Base-by-base conservation (phyloP, 2,888 invertebrate species). In the Dryadula phaetusa region DNA sequence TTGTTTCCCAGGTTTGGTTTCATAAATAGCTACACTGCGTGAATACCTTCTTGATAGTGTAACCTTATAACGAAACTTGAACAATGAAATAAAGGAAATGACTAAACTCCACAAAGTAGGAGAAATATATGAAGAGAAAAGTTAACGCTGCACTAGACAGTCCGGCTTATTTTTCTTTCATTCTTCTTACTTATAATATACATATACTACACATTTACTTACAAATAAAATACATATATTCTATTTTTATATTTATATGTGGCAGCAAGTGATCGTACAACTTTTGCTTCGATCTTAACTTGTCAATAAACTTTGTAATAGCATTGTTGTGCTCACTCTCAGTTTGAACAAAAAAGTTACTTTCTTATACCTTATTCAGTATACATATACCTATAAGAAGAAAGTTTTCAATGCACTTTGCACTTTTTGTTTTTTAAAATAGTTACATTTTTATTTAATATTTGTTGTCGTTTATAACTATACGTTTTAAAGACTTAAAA, bases 241-340 rank as follows among this genome's bases (percentile, higher is more conserved):
- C 2, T 1, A 6, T n/a, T 12, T 22, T 22, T 22, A 4, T 47
- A 47, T 54, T 18, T 14, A 12, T 6, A 14, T 18, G 16, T 18
- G 25, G 16, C 28, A 18, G 73, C 71, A 65, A 69, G 71, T 47
- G 58, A 62, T 47, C 62, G 70, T 54, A 44, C 40, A 71, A 67
- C 58, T 69, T 69, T 69, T 44, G 12, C 37, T 60, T 66, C 62
- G 62, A 64, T 69, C 62, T 64, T 63, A 72, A 70, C 64, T 72
- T 70, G 64, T 44, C 67, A 71, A 71, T 71, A 70, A 70, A 66
- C 68, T 67, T 70, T 54, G 61, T 72, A 71, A 72, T 68, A 66
- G 71, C 69, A 66, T 71, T 70, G 69, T 67, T 70, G 66, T 71
- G 72, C 70, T 67, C 62, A 60, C 62, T 66, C 71, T 64, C 66